These are phyloP conservation scores for Prunella strophiata DNA, from an alignment of 2,797 vertebrate species.

Conservation along the genomic window DNA sequence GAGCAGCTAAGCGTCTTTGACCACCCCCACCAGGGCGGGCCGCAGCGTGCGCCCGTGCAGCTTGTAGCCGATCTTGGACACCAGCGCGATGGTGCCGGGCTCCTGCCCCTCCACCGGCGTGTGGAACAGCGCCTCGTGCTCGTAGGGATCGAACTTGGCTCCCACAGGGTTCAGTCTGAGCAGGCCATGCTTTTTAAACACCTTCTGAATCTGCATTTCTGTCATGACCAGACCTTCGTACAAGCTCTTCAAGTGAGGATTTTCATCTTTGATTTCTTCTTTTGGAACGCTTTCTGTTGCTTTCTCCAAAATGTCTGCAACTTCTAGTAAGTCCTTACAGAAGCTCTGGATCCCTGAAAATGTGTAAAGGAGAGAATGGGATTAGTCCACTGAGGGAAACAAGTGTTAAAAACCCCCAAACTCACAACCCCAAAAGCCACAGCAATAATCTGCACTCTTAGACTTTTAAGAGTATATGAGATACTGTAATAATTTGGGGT, in stretches of 20 bases:
- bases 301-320: slow-evolving; percentile 95
- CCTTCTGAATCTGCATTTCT: slow-evolving; percentile 92
- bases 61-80: slow-evolving; percentile 97
- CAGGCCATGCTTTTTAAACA: slow-evolving; percentile 93
- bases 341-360: slow-evolving; percentile 92
- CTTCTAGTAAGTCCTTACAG: slow-evolving; percentile 97
- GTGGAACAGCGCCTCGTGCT: slow-evolving; percentile 95
- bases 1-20: slow-evolving; percentile 82
- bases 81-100: slow-evolving; percentile 88
- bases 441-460: background rate
- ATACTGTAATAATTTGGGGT: background rate
- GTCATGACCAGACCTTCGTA: slow-evolving; percentile 96
- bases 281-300: slow-evolving; percentile 92
- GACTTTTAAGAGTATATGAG: background rate
- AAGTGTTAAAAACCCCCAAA: background rate
- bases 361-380: background rate
- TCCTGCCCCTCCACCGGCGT: slow-evolving; percentile 86
- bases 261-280: slow-evolving; percentile 87
- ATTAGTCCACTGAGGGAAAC: background rate
- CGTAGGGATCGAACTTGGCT: slow-evolving; percentile 94
- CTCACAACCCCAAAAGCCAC: background rate
- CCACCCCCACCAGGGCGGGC: slow-evolving; percentile 94
- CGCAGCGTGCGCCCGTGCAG: slow-evolving; percentile 92
- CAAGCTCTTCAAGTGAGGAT: slow-evolving; percentile 94
- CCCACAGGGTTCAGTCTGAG: slow-evolving; percentile 88